Percentiles rank a stretch among this genome's conserved stretches.
Evolutionary conservation across 2,888 invertebrate species (phyloP).

Genomic region (Drosophila falleni): DNA sequence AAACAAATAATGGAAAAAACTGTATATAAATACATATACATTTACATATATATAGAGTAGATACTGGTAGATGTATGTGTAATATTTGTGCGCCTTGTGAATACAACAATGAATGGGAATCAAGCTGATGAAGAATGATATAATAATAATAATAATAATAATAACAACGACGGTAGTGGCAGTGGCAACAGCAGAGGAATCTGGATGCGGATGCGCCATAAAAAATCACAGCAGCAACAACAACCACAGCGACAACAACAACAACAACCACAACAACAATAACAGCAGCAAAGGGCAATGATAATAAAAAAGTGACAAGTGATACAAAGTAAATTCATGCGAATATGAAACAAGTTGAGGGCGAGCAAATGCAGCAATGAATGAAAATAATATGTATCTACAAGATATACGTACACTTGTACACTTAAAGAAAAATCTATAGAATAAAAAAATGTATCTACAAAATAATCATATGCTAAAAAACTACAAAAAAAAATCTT

Average conservation of each 20-base stretch:
- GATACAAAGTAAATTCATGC: constrained; percentile 82
- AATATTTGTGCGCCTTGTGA: constrained; percentile 59
- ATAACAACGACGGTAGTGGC: no score
- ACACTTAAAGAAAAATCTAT: not conserved
- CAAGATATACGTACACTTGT: not conserved
- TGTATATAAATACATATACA: constrained; percentile 1
- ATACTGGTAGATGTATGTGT: not conserved
- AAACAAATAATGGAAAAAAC: constrained; percentile 80
- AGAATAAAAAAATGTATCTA: no score
- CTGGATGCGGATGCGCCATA: constrained; percentile 69
- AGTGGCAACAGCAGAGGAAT: constrained; percentile 27
- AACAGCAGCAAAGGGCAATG: constrained; percentile 56
- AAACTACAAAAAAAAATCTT: no score
- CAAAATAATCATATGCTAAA: no score
- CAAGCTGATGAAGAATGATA: constrained; percentile 81
- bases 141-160: constrained; percentile 72
- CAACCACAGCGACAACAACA: constrained; percentile 26
- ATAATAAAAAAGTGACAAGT: constrained; percentile 81
- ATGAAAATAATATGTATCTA: constrained; percentile 51
- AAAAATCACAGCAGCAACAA: constrained; percentile 68
- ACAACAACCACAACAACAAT: constrained; percentile 42
- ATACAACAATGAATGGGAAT: constrained; percentile 81
- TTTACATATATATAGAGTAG: not conserved
- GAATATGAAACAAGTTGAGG: constrained; percentile 69
- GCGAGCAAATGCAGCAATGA: constrained; percentile 57